Evolutionary conservation across 2,888 invertebrate genomes (phyloP).

Genomic region (Herminia tarsipennalis): DNA sequence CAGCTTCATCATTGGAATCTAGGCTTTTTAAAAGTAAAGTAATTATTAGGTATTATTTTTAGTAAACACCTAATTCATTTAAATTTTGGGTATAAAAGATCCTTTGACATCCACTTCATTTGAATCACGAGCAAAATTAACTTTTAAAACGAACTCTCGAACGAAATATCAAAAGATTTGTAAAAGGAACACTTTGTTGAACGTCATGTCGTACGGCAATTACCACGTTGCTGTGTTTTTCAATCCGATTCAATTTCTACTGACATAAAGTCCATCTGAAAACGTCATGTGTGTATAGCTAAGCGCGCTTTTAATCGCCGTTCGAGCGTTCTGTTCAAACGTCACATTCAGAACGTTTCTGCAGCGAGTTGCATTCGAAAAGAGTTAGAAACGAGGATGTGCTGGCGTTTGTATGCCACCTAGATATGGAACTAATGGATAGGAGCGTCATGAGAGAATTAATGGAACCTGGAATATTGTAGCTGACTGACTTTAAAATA

Average conservation of each 20-base stretch:
- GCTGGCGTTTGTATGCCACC: conserved; percentile 34
- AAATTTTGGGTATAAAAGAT: too few species aligned
- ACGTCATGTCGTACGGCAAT: conserved; percentile 23
- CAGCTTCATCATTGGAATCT: too few species aligned
- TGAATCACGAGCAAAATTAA: too few species aligned
- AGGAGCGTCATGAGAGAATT: conserved; percentile 1
- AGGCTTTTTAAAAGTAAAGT: too few species aligned
- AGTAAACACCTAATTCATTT: too few species aligned
- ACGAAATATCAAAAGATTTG: conserved; percentile 23
- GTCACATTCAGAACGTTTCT: conserved; percentile 50
- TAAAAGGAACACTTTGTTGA: conserved; percentile 6
- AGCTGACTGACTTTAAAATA: too few species aligned
- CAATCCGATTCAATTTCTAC: conserved; percentile 39
- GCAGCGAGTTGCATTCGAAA: conserved; percentile 49
- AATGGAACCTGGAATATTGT: neutral
- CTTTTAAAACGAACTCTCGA: too few species aligned
- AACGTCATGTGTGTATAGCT: conserved; percentile 31
- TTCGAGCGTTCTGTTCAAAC: conserved; percentile 45
- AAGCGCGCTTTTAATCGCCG: conserved; percentile 43
- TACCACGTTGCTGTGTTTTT: conserved; percentile 33
- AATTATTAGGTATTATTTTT: too few species aligned
- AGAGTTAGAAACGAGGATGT: conserved; percentile 48
- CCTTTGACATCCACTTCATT: too few species aligned
- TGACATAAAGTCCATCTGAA: conserved; percentile 33
- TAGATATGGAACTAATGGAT: conserved; percentile 35